phyloP scores from a whole-genome alignment of 1,140 invertebrate species.

The Venturia canescens region DNA sequence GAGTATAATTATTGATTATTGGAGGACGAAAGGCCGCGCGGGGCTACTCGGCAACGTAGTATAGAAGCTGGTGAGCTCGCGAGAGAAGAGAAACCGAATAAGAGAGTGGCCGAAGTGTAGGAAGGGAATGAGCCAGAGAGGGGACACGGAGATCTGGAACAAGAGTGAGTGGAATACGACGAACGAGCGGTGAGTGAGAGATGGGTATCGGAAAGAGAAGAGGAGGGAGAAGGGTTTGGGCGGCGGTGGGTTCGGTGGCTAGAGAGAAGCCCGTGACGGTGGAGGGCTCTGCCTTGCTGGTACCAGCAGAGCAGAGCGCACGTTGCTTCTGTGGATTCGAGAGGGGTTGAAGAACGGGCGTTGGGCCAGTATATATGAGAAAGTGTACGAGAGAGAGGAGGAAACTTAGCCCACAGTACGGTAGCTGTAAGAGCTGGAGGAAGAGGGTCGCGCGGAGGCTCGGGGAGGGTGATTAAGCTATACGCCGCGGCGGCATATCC shows the following conservation, averaged over 20 bases:
- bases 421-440: slow-evolving; percentile 28
- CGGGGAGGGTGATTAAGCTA: slow-evolving; percentile 76
- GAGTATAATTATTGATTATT: slow-evolving; percentile 78
- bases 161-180: slow-evolving; percentile 32
- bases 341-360: slow-evolving; percentile 71
- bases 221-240: background rate
- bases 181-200: slow-evolving; percentile 38
- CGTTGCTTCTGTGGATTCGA: slow-evolving; percentile 59
- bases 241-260: slow-evolving; percentile 25
- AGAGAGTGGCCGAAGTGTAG: slow-evolving; percentile 40
- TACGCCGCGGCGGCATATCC: slow-evolving; percentile 72
- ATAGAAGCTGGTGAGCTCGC: slow-evolving; percentile 62
- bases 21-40: slow-evolving; percentile 71
- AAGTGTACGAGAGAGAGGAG: slow-evolving; percentile 17
- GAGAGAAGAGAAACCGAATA: slow-evolving; percentile 59
- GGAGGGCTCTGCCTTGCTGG: slow-evolving; percentile 58
- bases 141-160: slow-evolving; percentile 7
- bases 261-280: slow-evolving; percentile 34
- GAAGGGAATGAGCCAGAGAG: background rate
- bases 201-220: slow-evolving; percentile 32
- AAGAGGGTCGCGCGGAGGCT: slow-evolving; percentile 37
- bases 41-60: slow-evolving; percentile 68
- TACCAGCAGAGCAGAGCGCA: slow-evolving; percentile 61
- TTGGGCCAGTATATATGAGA: slow-evolving; percentile 6
- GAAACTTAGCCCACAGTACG: background rate